These are phyloP conservation scores for Potorous gilbertii DNA, from an alignment of 2,797 vertebrate species.

Conservation along the genomic window DNA sequence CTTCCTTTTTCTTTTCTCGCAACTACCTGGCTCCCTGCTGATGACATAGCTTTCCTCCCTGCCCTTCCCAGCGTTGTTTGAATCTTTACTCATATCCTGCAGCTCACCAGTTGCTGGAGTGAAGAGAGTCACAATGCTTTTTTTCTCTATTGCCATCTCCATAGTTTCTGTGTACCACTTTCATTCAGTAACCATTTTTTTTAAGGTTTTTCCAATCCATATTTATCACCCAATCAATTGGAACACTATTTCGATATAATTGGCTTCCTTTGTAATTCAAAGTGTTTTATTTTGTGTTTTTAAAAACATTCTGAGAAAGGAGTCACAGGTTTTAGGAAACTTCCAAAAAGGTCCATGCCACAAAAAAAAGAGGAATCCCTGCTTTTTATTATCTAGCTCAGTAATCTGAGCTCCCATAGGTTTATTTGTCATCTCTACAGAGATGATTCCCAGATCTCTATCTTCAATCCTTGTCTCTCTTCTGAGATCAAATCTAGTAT, in stretches of 20 bases:
- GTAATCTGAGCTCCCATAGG: neutral
- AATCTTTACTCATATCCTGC: neutral
- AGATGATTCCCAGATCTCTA: neutral
- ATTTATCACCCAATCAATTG: neutral
- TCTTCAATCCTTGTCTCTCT: neutral
- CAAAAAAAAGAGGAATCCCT: neutral
- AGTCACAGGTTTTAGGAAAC: neutral
- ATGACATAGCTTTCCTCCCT: neutral
- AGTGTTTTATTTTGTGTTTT: neutral
- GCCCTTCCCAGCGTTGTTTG: neutral
- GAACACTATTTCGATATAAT: neutral
- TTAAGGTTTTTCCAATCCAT: neutral
- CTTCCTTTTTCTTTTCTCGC: neutral
- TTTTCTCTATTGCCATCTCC: neutral
- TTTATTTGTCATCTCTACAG: neutral
- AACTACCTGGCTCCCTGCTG: neutral
- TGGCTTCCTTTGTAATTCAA: neutral
- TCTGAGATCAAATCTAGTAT: neutral
- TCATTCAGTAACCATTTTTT: neutral
- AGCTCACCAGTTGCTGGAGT: neutral
- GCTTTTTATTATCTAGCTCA: neutral
- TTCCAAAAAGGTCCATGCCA: neutral
- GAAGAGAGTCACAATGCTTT: neutral
- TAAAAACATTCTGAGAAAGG: neutral
- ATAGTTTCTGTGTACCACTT: neutral